phyloP scores from a whole-genome alignment of 1,140 invertebrate species.

The Caenorhabditis brenneri region DNA sequence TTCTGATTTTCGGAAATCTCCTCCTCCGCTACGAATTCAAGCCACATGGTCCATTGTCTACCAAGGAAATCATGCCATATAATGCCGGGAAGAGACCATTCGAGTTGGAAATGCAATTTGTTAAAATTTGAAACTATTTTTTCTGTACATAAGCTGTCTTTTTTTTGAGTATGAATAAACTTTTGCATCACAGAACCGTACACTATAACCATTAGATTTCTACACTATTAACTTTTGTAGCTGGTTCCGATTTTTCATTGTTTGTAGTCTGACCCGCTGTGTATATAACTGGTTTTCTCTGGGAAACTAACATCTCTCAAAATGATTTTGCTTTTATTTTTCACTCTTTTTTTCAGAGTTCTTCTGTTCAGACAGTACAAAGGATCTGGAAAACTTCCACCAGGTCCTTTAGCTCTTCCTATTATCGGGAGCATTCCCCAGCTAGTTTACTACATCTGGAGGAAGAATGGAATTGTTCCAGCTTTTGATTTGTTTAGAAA shows the following conservation, averaged over 20 bases:
- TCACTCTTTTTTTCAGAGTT: not conserved
- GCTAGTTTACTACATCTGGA: not conserved
- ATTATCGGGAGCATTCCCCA: not conserved
- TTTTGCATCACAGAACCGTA: too few species aligned
- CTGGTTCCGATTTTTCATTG: too few species aligned
- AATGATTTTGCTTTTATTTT: not conserved
- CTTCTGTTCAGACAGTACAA: slow-evolving; percentile 4
- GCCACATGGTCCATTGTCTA: not conserved
- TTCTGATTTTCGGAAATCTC: not conserved
- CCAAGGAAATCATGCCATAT: not conserved
- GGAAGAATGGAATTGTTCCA: not conserved
- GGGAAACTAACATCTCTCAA: too few species aligned
- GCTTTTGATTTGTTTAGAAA: slow-evolving; percentile 9
- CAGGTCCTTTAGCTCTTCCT: slow-evolving; percentile 1
- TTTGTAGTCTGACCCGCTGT: too few species aligned
- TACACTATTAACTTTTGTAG: too few species aligned
- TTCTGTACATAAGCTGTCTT: too few species aligned
- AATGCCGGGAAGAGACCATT: not conserved
- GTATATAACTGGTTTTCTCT: too few species aligned
- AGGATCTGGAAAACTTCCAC: not conserved
- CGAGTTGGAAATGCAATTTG: not conserved
- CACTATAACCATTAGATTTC: too few species aligned
- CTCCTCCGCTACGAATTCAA: not conserved
- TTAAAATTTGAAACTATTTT: slow-evolving; percentile 6
- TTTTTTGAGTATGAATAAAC: too few species aligned